Percentiles rank a stretch among this genome's conserved stretches.
Evolutionary conservation across 2,888 invertebrate genomes (phyloP).

Genomic region (Dinocampus coccinellae): DNA sequence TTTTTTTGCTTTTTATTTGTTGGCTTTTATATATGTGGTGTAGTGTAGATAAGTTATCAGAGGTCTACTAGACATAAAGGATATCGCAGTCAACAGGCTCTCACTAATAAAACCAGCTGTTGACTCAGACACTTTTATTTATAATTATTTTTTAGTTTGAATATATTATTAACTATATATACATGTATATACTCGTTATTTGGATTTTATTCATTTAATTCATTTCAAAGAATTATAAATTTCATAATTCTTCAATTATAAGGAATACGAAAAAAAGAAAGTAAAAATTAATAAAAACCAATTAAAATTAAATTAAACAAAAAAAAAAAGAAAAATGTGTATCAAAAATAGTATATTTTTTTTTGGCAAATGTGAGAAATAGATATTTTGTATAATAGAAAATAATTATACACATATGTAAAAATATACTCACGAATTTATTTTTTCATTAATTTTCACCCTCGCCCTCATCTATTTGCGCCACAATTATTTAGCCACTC

Average conservation of each 20-base stretch:
- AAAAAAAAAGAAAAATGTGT: too few species aligned
- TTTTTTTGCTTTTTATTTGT: background rate
- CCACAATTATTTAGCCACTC: background rate
- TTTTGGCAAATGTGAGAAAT: background rate
- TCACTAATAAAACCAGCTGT: constrained; percentile 26
- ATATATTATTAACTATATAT: background rate
- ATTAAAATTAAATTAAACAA: too few species aligned
- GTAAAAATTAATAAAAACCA: too few species aligned
- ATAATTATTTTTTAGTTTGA: background rate
- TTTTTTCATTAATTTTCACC: background rate
- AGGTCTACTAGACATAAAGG: constrained; percentile 20
- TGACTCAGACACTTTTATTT: constrained; percentile 1
- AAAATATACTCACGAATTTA: background rate
- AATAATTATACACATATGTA: background rate
- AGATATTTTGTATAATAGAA: background rate
- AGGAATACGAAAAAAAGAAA: too few species aligned
- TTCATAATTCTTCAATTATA: too few species aligned
- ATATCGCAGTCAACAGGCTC: constrained; percentile 27
- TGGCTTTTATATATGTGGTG: background rate
- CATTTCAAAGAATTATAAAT: too few species aligned
- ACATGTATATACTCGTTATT: too few species aligned
- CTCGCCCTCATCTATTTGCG: background rate
- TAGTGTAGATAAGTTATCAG: background rate
- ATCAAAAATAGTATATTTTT: too few species aligned
- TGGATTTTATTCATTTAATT: too few species aligned